phyloP scores from a whole-genome alignment of 1,140 invertebrate species.

The Prorops nasuta region DNA sequence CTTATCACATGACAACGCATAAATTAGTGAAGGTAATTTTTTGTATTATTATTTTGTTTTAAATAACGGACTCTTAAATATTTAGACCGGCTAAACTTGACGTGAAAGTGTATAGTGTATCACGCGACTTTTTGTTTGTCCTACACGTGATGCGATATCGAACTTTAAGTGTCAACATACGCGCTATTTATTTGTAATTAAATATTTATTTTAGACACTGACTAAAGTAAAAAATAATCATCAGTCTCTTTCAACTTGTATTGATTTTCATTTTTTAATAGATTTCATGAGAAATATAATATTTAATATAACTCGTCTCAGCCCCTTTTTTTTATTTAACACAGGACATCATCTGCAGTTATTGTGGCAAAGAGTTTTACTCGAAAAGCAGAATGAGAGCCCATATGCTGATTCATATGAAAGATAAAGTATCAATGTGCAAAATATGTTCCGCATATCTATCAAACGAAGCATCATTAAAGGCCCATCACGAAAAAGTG shows the following conservation, averaged over 20 bases:
- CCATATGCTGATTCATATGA: constrained; percentile 37
- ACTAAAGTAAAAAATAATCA: not conserved
- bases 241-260: not conserved
- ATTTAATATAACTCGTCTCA: no score
- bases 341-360: constrained; percentile 33
- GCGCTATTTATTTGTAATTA: not conserved
- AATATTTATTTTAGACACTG: not conserved
- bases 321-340: not conserved
- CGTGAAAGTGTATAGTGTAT: no score
- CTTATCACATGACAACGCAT: constrained; percentile 34
- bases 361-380: constrained; percentile 35
- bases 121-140: no score
- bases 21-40: constrained; percentile 32
- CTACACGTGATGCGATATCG: no score
- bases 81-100: no score
- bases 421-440: constrained; percentile 33
- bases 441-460: constrained; percentile 36
- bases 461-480: constrained; percentile 24
- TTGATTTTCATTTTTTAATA: constrained; percentile 1
- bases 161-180: no score
- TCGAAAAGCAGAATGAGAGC: constrained; percentile 32
- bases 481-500: constrained; percentile 29
- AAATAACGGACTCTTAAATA: no score
- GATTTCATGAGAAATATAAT: no score
- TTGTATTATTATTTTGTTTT: no score